phyloP scores from a whole-genome alignment of 2,797 vertebrate genomes.

The Limnodromus scolopaceus region DNA sequence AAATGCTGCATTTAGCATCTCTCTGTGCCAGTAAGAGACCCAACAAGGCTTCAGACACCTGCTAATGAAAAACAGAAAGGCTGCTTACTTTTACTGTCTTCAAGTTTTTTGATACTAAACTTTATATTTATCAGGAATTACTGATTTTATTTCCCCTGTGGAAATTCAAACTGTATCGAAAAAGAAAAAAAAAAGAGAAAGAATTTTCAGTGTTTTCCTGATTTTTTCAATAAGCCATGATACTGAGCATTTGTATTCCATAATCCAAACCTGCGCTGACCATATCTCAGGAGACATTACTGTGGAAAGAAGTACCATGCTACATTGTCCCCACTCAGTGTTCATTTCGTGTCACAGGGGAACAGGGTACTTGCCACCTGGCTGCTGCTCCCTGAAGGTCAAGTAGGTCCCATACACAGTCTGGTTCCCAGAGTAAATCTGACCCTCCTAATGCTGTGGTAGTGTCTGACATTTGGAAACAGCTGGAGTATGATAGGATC shows the following conservation, averaged over 20 bases:
- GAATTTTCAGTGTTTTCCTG: neutral
- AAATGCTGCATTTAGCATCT: slow-evolving; percentile 17
- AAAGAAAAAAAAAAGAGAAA: neutral
- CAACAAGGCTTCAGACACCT: neutral
- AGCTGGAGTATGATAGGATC: neutral
- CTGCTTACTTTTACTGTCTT: neutral
- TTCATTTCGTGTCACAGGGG: neutral
- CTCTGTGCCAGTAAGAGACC: neutral
- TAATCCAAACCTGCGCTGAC: neutral
- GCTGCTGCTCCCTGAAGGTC: neutral
- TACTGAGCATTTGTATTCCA: neutral
- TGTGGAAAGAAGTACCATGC: neutral
- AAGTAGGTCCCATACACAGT: neutral
- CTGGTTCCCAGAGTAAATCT: neutral
- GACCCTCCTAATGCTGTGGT: neutral
- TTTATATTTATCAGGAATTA: neutral
- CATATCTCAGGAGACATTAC: neutral
- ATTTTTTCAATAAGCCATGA: neutral
- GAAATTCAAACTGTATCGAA: neutral
- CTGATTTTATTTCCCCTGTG: neutral
- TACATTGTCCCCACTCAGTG: neutral
- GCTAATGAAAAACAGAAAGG: neutral
- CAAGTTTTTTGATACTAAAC: neutral
- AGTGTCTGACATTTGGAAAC: neutral
- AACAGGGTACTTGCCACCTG: neutral